These are phyloP conservation scores for Heloderma charlesbogerti DNA, from an alignment of 2,113 vertebrate species.

Conservation along the genomic window DNA sequence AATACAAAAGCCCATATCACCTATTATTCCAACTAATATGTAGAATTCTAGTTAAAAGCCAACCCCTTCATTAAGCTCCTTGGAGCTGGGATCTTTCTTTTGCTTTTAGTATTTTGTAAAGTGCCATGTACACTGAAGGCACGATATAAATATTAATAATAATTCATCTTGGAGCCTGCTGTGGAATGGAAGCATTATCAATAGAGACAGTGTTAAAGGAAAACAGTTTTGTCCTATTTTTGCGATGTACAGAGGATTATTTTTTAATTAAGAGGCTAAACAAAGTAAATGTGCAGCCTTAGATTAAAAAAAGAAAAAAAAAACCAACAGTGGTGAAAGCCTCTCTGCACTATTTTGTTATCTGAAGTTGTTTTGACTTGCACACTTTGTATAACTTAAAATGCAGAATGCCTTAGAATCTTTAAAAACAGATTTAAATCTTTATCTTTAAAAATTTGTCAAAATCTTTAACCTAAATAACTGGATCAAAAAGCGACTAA, in stretches of 20 bases:
- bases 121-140: constrained; percentile 1
- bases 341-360: constrained; percentile 47
- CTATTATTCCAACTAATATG: not conserved
- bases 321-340: constrained; percentile 26
- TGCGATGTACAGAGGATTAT: constrained; percentile 44
- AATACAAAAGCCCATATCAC: not conserved
- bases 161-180: constrained; percentile 51
- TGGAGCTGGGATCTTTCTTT: constrained; percentile 4
- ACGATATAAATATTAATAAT: constrained; percentile 49
- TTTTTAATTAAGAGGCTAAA: constrained; percentile 53
- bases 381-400: constrained; percentile 48
- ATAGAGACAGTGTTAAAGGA: constrained; percentile 32
- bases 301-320: constrained; percentile 23
- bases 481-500: constrained; percentile 44
- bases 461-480: constrained; percentile 38
- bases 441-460: constrained; percentile 41
- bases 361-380: constrained; percentile 55
- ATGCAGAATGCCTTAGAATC: constrained; percentile 62
- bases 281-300: constrained; percentile 56
- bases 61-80: not conserved
- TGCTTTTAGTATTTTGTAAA: constrained; percentile 7
- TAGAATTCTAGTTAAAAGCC: not conserved
- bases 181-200: constrained; percentile 44
- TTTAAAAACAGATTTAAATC: constrained; percentile 46
- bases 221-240: constrained; percentile 57